phyloP scores from a whole-genome alignment of 2,888 invertebrate species.

The Acrocera orbiculus region DNA sequence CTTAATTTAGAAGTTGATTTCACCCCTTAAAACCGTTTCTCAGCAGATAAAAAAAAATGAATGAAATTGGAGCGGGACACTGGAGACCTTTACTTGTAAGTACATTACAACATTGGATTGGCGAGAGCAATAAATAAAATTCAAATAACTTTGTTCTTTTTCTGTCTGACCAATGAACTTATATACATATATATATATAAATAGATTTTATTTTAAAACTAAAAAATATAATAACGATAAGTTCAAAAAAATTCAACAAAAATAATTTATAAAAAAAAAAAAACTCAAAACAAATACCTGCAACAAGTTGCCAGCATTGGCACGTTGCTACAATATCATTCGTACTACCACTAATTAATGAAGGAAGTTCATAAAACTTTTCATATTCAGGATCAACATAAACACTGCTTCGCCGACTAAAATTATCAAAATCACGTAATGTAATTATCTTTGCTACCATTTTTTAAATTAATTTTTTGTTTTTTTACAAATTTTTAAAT shows the following conservation, averaged over 20 bases:
- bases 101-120: too few species aligned
- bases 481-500: constrained; percentile 6
- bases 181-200: too few species aligned
- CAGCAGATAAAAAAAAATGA: too few species aligned
- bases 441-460: constrained; percentile 31
- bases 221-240: too few species aligned
- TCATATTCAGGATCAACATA: constrained; percentile 33
- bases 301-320: constrained; percentile 28
- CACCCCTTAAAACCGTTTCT: too few species aligned
- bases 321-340: constrained; percentile 29
- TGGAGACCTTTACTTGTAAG: too few species aligned
- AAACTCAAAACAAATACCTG: constrained; percentile 22
- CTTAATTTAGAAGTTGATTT: too few species aligned
- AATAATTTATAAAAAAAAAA: not conserved
- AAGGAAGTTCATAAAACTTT: constrained; percentile 29
- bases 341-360: constrained; percentile 27
- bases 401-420: constrained; percentile 30
- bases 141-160: too few species aligned
- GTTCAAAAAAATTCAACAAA: not conserved
- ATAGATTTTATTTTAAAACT: too few species aligned
- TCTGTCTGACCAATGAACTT: too few species aligned
- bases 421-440: constrained; percentile 28
- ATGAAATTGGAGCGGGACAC: too few species aligned
- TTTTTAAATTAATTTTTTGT: constrained; percentile 11
- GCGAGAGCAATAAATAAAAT: too few species aligned